Evolutionary conservation across 2,888 invertebrate species (phyloP).

Genomic region (Aricia artaxerxes): DNA sequence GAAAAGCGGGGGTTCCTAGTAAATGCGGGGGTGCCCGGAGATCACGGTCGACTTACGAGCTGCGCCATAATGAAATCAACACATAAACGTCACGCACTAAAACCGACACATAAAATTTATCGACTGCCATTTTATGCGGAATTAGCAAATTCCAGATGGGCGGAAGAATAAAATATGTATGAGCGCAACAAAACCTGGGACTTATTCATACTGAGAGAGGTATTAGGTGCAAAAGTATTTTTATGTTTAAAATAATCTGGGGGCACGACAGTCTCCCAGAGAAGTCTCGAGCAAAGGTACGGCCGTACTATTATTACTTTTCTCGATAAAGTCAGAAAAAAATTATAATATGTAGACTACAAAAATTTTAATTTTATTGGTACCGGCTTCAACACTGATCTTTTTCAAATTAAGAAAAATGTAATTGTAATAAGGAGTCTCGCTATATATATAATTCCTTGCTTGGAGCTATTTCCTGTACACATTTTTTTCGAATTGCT

Average conservation of each 20-base stretch:
- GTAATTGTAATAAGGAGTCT: background rate
- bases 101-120: conserved; percentile 24
- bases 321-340: too few relatives aligned
- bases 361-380: too few relatives aligned
- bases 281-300: too few relatives aligned
- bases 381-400: too few relatives aligned
- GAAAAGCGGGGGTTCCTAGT: background rate
- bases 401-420: background rate
- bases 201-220: background rate
- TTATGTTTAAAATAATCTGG: background rate
- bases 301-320: too few relatives aligned
- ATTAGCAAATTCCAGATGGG: conserved; percentile 11
- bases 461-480: background rate
- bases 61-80: conserved; percentile 63
- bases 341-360: too few relatives aligned
- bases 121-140: conserved; percentile 2
- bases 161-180: conserved; percentile 3
- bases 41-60: conserved; percentile 56
- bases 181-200: background rate
- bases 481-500: background rate
- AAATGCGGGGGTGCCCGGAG: background rate
- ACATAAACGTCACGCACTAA: conserved; percentile 30
- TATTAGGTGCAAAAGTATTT: background rate
- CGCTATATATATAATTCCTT: background rate
- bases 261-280: too few relatives aligned